phyloP scores from a whole-genome alignment of 2,888 invertebrate genomes.

The Spisula subtruncata region DNA sequence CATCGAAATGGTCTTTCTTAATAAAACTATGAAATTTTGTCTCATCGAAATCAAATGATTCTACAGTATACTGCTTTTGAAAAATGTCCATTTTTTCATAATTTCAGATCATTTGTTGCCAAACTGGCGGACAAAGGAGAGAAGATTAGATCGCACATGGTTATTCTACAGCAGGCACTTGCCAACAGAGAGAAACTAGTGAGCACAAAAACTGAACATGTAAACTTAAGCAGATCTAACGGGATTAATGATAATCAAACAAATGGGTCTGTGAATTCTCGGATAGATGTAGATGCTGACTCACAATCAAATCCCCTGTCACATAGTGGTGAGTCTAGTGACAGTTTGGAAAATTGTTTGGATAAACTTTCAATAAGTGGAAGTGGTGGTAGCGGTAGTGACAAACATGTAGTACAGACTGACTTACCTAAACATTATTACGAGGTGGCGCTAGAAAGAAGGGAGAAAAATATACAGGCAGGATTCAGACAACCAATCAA shows the following conservation, averaged over 20 bases:
- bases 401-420: background rate
- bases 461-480: constrained; percentile 45
- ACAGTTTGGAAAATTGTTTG: constrained; percentile 24
- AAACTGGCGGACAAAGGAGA: constrained; percentile 73
- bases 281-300: background rate
- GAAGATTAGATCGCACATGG: constrained; percentile 59
- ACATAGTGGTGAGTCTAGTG: background rate
- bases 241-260: background rate
- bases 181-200: constrained; percentile 14
- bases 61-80: too few relatives aligned
- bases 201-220: background rate
- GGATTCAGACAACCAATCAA: constrained; percentile 27
- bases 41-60: too few relatives aligned
- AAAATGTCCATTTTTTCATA: too few relatives aligned
- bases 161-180: constrained; percentile 45
- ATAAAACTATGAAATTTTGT: too few relatives aligned
- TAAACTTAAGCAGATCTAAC: background rate
- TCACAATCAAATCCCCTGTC: background rate
- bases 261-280: background rate
- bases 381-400: background rate
- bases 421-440: constrained; percentile 57
- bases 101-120: constrained; percentile 67
- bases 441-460: constrained; percentile 67
- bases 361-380: constrained; percentile 22
- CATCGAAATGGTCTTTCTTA: too few relatives aligned